These are phyloP conservation scores for Aphodius granarius DNA, from an alignment of 2,888 invertebrate genomes.

Conservation along the genomic window DNA sequence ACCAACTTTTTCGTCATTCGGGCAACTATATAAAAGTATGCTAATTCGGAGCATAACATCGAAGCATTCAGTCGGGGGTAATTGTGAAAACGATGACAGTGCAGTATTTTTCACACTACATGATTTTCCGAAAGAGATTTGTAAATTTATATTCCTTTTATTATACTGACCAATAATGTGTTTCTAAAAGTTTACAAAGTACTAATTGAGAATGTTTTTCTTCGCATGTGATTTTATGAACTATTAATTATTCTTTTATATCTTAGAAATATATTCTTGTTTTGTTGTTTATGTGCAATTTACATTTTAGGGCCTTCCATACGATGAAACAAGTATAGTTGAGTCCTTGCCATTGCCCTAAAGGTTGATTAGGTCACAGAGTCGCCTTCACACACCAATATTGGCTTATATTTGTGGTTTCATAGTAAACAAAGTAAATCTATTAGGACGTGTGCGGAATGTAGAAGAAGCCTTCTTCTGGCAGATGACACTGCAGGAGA, in stretches of 20 bases:
- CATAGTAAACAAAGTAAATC: background rate
- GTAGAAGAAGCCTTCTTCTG: background rate
- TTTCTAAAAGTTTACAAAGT: background rate
- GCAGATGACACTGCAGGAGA: background rate
- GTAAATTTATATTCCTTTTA: no score
- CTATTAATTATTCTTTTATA: background rate
- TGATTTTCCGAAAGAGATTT: background rate
- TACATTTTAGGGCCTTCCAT: background rate
- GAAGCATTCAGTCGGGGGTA: slow-evolving; percentile 4
- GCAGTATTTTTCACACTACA: slow-evolving; percentile 4
- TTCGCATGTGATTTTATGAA: slow-evolving; percentile 2
- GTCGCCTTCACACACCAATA: background rate
- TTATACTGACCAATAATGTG: no score
- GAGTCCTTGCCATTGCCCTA: background rate
- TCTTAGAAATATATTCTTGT: background rate
- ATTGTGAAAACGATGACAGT: background rate
- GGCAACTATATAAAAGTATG: background rate
- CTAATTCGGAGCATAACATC: no score
- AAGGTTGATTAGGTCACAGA: background rate
- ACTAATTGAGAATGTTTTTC: slow-evolving; percentile 26
- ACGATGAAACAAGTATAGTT: background rate
- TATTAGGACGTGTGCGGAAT: slow-evolving; percentile 1
- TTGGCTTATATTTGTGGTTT: slow-evolving; percentile 3
- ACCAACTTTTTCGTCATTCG: slow-evolving; percentile 22
- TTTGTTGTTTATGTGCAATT: background rate